Percentiles rank a stretch among this genome's conserved stretches.
These are phyloP conservation scores for Apistogramma diplotaenia DNA, from an alignment of 2,113 vertebrate species.

Conservation along the genomic window DNA sequence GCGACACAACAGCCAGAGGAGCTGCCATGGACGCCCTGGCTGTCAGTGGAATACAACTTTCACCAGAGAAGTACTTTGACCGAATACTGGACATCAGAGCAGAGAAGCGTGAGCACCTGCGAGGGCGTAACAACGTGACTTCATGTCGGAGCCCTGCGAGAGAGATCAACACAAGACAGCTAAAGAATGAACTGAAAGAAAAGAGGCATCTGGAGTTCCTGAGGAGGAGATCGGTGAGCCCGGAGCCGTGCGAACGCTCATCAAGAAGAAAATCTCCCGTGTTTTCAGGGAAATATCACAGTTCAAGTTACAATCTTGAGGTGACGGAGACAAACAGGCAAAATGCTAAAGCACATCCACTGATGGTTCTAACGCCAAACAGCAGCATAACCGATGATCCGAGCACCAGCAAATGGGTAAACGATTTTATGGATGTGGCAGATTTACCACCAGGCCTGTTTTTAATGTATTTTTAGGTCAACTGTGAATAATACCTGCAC, in stretches of 20 bases:
- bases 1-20: conserved; percentile 2
- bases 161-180: conserved; percentile 48
- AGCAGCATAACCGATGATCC: conserved; percentile 8
- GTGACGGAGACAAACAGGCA: not conserved
- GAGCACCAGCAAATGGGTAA: conserved; percentile 61
- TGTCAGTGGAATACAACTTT: conserved; percentile 5
- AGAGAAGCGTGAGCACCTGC: conserved; percentile 66
- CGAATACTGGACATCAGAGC: conserved; percentile 64
- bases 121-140: conserved; percentile 76
- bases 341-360: conserved; percentile 5
- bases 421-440: not conserved
- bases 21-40: conserved; percentile 61
- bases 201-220: conserved; percentile 76
- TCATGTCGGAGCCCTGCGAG: conserved; percentile 73
- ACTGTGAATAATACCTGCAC: not conserved
- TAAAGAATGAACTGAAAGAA: conserved; percentile 69
- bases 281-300: not conserved
- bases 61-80: conserved; percentile 61
- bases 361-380: conserved; percentile 1
- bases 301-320: conserved; percentile 5
- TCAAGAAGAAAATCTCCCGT: conserved; percentile 9
- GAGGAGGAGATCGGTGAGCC: conserved; percentile 71
- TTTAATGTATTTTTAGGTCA: not conserved
- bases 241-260: conserved; percentile 5
- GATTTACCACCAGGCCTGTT: fast-evolving